Percentiles rank a stretch among this genome's conserved stretches.
Conservation (phyloP, 2,888 invertebrate species). For the Ochlodes sylvanus region DNA sequence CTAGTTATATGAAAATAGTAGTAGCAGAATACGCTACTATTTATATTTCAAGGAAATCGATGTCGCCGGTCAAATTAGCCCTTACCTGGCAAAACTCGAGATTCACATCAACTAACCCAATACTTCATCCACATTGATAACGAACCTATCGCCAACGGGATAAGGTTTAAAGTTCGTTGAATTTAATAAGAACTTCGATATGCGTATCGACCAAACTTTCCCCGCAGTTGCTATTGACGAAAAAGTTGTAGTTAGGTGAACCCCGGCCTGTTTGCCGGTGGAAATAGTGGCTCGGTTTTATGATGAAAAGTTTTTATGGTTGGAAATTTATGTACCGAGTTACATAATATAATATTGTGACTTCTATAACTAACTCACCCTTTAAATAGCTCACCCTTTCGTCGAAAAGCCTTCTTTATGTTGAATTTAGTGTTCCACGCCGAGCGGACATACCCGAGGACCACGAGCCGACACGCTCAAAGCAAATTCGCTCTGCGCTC, state of each 20-base stretch:
- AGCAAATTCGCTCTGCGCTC: too few species aligned
- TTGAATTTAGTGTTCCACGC: too few species aligned
- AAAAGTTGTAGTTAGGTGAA: slow-evolving; percentile 25
- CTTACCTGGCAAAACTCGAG: not conserved
- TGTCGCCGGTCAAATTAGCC: slow-evolving; percentile 9
- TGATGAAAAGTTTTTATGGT: too few species aligned
- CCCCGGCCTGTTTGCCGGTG: not conserved
- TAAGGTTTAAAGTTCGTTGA: slow-evolving; percentile 9
- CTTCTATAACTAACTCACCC: too few species aligned
- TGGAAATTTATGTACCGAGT: too few species aligned
- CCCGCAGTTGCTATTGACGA: slow-evolving; percentile 14
- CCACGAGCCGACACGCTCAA: too few species aligned
- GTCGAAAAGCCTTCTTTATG: too few species aligned
- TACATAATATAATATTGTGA: too few species aligned
- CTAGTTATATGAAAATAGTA: too few species aligned
- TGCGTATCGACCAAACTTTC: slow-evolving; percentile 29
- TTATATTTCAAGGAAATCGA: not conserved
- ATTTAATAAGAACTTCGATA: slow-evolving; percentile 6
- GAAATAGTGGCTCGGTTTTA: not conserved
- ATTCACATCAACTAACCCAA: slow-evolving; percentile 6
- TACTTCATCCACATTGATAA: not conserved
- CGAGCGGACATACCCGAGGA: too few species aligned
- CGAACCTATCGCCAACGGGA: not conserved
- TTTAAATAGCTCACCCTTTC: too few species aligned
- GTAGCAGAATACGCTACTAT: not conserved